Conservation (phyloP, 2,888 invertebrate genomes). For the Chymomyza fuscimana region DNA sequence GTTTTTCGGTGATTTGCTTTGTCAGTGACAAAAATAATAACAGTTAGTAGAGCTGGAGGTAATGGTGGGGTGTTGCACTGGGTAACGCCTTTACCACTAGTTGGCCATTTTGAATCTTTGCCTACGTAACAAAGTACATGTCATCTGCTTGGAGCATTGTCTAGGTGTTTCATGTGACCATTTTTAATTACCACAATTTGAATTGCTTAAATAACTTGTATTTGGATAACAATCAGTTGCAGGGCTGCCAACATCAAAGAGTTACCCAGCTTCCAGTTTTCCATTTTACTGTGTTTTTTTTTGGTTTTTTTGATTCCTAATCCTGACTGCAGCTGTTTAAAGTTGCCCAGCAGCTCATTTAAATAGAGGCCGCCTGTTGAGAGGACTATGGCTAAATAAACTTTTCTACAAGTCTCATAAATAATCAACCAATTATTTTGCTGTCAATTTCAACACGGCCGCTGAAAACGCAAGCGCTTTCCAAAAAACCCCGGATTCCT, state of each 20-base stretch:
- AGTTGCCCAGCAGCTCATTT: conserved; percentile 5
- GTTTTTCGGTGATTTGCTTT: conserved; percentile 74
- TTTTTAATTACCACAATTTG: conserved; percentile 73
- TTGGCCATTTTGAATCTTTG: neutral
- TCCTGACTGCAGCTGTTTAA: conserved; percentile 8
- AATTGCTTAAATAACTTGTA: conserved; percentile 69
- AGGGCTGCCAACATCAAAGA: conserved; percentile 51
- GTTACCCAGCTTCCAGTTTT: neutral
- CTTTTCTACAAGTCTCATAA: conserved; percentile 56
- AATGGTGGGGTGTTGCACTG: neutral
- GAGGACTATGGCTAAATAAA: neutral
- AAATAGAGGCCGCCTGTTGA: neutral
- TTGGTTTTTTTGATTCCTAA: neutral
- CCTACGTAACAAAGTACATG: neutral
- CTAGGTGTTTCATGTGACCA: conserved; percentile 40
- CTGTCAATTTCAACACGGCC: conserved; percentile 77
- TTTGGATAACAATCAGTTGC: conserved; percentile 69
- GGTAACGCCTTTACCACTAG: conserved; percentile 2
- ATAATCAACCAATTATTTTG: conserved; percentile 77
- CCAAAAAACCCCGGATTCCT: conserved; percentile 14
- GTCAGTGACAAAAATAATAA: conserved; percentile 74
- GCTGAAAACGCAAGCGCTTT: conserved; percentile 57
- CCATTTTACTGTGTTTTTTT: neutral
- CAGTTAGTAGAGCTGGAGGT: conserved; percentile 60
- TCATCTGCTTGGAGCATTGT: conserved; percentile 2